Percentiles rank a stretch among this genome's conserved stretches.
These are phyloP conservation scores for Brenthis daphne DNA, from an alignment of 2,888 invertebrate genomes.

Conservation along the genomic window DNA sequence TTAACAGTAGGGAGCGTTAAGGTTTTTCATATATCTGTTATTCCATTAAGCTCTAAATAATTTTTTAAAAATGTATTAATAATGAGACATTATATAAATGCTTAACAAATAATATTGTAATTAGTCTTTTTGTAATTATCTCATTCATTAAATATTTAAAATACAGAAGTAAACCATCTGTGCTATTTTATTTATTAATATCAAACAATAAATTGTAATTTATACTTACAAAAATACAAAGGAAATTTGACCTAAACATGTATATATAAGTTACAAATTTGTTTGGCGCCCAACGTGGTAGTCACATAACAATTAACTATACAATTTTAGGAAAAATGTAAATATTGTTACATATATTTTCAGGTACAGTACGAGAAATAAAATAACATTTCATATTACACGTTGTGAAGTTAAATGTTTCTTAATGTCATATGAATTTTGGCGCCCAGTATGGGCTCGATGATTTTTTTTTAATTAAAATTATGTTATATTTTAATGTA, in stretches of 20 bases:
- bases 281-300: neutral
- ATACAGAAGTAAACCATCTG: conserved; percentile 7
- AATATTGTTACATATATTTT: conserved; percentile 11
- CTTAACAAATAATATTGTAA: conserved; percentile 15
- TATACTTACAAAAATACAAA: neutral
- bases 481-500: neutral
- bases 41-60: too few species aligned
- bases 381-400: conserved; percentile 13
- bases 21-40: too few species aligned
- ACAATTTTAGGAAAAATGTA: conserved; percentile 12
- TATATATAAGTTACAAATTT: neutral
- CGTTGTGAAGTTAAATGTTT: conserved; percentile 8
- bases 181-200: conserved; percentile 1
- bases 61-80: too few species aligned
- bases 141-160: conserved; percentile 12
- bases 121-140: conserved; percentile 17
- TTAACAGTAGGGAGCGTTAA: too few species aligned
- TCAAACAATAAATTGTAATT: conserved; percentile 1
- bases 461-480: conserved; percentile 7
- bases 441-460: conserved; percentile 11
- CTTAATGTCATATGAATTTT: conserved; percentile 1
- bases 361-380: conserved; percentile 1
- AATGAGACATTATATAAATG: neutral
- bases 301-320: neutral
- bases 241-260: neutral